Evolutionary conservation across 2,888 invertebrate species (phyloP), one percentile per base, ranked within the genome.

Genomic region (Caenorhabditis japonica): DNA sequence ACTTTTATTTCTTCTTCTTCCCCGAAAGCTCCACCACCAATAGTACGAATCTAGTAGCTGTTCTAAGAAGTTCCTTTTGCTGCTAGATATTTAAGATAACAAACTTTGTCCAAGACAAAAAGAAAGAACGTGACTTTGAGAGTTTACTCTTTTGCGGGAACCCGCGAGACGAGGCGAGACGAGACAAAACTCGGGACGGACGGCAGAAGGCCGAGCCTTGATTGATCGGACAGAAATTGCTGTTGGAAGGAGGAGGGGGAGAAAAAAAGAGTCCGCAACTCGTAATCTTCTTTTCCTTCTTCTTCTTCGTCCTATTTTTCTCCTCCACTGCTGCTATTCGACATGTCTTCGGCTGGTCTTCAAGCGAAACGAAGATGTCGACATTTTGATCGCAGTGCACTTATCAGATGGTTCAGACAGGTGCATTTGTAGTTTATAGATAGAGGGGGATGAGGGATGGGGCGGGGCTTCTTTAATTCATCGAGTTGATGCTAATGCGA

Each of bases 391-490:
- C 52, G 46, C 8, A 44, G 13, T 25, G 62, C 25, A 25, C 47
- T 62, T 15, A 17, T 53, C 47, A 47, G n/a, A 49, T 56, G 53
- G 64, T 38, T 55, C n/a, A 41, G 41, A 52, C 44, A 62, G 62
- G 53, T 55, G 4, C 44, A 38, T 41, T 1, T n/a, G 38, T 2
- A 36, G 23, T 25, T 5, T 4, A 15, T 39, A 39, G 39, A 39
- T 39, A 7, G 13, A 39, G 39, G n/a, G n/a, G n/a, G n/a, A n/a
- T n/a, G n/a, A n/a, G n/a, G n/a, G n/a, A n/a, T n/a, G n/a, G n/a
- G n/a, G n/a, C n/a, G n/a, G n/a, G n/a, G n/a, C 25, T 23, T 27
- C 46, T 27, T 46, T 21, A 44, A 44, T 15, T 44, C 19, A 23
- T n/a, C 5, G 12, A 17, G 13, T 7, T 25, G 25, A 41, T 17